These are phyloP conservation scores for Meganola albula DNA, from an alignment of 2,888 invertebrate species.

Conservation along the genomic window DNA sequence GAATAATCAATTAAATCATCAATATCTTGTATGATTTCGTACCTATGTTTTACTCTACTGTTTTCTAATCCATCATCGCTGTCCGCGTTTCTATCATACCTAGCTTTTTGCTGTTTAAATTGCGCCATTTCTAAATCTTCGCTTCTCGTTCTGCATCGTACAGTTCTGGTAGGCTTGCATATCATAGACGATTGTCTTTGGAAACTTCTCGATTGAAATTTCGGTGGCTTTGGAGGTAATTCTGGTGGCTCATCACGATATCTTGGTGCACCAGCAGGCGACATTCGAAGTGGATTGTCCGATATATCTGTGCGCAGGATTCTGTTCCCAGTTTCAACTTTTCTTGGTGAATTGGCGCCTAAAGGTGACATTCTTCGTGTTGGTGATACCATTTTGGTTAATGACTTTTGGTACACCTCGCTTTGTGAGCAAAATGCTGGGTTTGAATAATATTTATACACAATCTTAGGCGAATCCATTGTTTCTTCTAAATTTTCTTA, in stretches of 20 bases:
- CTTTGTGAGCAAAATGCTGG: constrained; percentile 89
- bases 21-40: constrained; percentile 75
- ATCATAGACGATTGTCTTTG: constrained; percentile 67
- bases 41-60: constrained; percentile 60
- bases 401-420: constrained; percentile 75
- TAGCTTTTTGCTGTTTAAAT: constrained; percentile 44
- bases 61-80: constrained; percentile 58
- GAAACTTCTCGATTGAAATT: constrained; percentile 55
- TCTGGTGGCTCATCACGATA: constrained; percentile 60
- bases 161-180: constrained; percentile 66
- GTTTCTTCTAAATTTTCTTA: no score
- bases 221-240: constrained; percentile 62
- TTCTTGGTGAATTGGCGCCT: constrained; percentile 69
- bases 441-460: constrained; percentile 84
- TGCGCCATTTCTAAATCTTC: constrained; percentile 73
- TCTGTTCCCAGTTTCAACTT: constrained; percentile 51
- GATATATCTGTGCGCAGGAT: constrained; percentile 69
- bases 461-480: constrained; percentile 73
- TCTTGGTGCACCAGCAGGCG: constrained; percentile 41
- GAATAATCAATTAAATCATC: constrained; percentile 62
- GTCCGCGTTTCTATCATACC: constrained; percentile 51
- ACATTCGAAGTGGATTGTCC: constrained; percentile 64
- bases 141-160: constrained; percentile 54
- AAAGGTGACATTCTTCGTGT: constrained; percentile 60
- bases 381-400: constrained; percentile 49